Evolutionary conservation across 2,797 vertebrate genomes (phyloP).

Genomic region (Phalloptychus januarius): DNA sequence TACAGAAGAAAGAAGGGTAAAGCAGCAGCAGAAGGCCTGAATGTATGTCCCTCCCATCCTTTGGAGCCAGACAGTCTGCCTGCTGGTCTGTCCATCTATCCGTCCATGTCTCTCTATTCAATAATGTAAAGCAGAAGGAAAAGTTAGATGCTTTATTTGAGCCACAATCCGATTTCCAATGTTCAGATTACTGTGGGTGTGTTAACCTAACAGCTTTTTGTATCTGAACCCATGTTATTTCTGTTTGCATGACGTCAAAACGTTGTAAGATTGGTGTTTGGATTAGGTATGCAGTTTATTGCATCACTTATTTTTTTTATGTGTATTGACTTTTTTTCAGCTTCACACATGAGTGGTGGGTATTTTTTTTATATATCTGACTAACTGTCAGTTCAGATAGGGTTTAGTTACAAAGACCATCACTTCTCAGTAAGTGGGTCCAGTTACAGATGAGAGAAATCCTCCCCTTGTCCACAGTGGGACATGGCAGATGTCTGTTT

Average conservation of each 20-base stretch:
- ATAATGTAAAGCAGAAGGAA: slow-evolving; percentile 5
- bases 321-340: too few species aligned
- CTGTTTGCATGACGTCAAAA: background rate
- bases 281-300: background rate
- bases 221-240: background rate
- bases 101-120: slow-evolving; percentile 1
- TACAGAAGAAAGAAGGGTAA: background rate
- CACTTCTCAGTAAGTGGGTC: background rate
- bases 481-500: too few species aligned
- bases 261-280: background rate
- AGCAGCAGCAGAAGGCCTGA: background rate
- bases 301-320: background rate
- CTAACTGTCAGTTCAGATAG: background rate
- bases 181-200: background rate
- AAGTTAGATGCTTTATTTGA: slow-evolving; percentile 4
- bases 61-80: slow-evolving; percentile 21
- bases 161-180: background rate
- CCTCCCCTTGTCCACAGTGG: background rate
- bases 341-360: background rate
- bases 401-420: background rate
- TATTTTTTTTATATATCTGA: background rate
- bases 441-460: background rate
- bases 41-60: slow-evolving; percentile 1
- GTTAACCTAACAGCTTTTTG: slow-evolving; percentile 1
- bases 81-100: slow-evolving; percentile 11